Evolutionary conservation across 2,888 invertebrate species (phyloP).

Genomic region (Drosophila rellima): DNA sequence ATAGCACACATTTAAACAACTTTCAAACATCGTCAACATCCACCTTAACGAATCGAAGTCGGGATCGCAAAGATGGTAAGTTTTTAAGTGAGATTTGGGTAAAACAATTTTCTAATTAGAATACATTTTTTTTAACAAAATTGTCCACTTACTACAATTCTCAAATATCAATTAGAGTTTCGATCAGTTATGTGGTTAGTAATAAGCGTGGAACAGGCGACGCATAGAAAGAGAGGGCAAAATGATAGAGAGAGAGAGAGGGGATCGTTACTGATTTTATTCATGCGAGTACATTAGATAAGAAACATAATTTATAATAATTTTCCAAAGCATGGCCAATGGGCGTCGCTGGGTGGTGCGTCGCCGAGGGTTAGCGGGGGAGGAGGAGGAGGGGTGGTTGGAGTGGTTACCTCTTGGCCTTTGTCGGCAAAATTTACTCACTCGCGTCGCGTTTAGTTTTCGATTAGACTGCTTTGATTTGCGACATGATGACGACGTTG

Average conservation of each 20-base stretch:
- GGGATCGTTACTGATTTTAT: constrained; percentile 45
- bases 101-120: not conserved
- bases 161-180: not conserved
- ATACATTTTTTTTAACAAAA: too few relatives aligned
- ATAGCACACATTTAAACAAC: constrained; percentile 89
- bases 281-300: constrained; percentile 46
- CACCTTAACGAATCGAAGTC: constrained; percentile 89
- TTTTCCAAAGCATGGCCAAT: constrained; percentile 74
- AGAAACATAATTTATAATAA: constrained; percentile 80
- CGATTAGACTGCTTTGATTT: constrained; percentile 82
- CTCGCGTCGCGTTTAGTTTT: constrained; percentile 75
- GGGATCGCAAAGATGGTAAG: constrained; percentile 88
- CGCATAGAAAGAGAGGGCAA: not conserved
- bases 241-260: constrained; percentile 4
- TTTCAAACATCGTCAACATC: constrained; percentile 88
- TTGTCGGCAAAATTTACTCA: constrained; percentile 82
- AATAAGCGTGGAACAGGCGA: constrained; percentile 19
- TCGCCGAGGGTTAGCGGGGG: not conserved
- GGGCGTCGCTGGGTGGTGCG: constrained; percentile 25
- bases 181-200: constrained; percentile 19
- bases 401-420: constrained; percentile 55
- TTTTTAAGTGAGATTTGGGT: constrained; percentile 50
- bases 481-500: constrained; percentile 73
- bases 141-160: not conserved
- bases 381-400: not conserved